Evolutionary conservation across 2,888 invertebrate genomes (phyloP).

Genomic region (Yponomeuta malinellus): DNA sequence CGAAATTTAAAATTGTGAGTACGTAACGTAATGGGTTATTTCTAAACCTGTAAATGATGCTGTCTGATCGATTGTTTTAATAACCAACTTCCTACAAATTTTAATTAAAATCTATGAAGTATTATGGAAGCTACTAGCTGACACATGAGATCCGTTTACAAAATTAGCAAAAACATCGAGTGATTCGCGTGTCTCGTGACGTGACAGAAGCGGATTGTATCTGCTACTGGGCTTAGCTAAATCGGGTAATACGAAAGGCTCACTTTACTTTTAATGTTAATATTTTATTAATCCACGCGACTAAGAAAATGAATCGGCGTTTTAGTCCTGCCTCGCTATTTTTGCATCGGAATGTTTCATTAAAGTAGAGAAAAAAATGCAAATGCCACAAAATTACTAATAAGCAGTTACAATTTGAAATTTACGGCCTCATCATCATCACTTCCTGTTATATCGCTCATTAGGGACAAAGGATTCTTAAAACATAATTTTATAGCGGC

Average conservation of each 20-base stretch:
- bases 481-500: too few species aligned
- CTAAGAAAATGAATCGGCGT: background rate
- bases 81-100: background rate
- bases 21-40: too few species aligned
- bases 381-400: too few species aligned
- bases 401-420: too few species aligned
- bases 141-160: background rate
- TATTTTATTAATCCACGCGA: background rate
- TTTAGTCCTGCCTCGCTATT: background rate
- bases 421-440: too few species aligned
- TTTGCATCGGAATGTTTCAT: background rate
- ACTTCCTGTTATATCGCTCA: too few species aligned
- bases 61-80: background rate
- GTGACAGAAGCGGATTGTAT: constrained; percentile 6
- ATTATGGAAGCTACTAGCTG: background rate
- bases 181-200: constrained; percentile 15
- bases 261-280: background rate
- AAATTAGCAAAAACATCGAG: background rate
- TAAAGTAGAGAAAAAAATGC: too few species aligned
- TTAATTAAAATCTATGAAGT: background rate
- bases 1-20: too few species aligned
- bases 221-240: background rate
- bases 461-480: too few species aligned
- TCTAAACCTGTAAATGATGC: background rate
- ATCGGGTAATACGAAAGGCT: background rate